A percentile compares a stretch with the other conserved stretches of the same genome.
Conservation (phyloP, 2,797 vertebrate species). For the Urophycis tenuis region DNA sequence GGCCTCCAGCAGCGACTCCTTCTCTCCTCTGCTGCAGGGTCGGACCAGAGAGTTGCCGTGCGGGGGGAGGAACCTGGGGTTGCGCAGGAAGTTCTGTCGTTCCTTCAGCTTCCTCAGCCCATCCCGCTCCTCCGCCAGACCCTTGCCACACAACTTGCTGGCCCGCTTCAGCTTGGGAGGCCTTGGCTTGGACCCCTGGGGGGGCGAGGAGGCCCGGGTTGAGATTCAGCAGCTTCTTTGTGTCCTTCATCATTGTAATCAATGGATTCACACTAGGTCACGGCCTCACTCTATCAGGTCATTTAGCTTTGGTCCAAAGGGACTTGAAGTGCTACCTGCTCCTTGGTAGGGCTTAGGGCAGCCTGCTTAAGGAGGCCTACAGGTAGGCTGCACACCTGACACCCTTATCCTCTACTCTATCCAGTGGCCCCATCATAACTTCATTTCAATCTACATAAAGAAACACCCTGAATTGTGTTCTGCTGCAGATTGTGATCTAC, state of each 20-base stretch:
- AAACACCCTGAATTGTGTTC: not conserved
- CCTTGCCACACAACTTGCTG: constrained; percentile 45
- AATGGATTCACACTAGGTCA: no score
- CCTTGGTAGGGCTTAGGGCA: no score
- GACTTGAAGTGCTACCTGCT: no score
- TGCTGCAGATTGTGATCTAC: not conserved
- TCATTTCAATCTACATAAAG: not conserved
- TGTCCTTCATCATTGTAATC: not conserved
- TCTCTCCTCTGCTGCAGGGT: constrained; percentile 49
- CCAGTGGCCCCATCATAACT: not conserved
- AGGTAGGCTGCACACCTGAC: no score
- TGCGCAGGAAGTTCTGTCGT: constrained; percentile 73
- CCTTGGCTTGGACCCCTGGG: constrained; percentile 40
- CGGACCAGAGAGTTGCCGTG: constrained; percentile 73
- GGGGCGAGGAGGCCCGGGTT: constrained; percentile 3
- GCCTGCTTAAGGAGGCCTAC: no score
- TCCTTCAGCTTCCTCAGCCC: constrained; percentile 64
- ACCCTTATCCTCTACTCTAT: not conserved
- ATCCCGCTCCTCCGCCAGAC: constrained; percentile 43
- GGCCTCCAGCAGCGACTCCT: constrained; percentile 27
- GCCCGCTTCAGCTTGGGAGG: constrained; percentile 56
- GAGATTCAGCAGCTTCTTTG: not conserved
- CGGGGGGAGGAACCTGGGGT: constrained; percentile 81
- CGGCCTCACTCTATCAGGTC: no score
- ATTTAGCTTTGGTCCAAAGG: no score